Evolutionary conservation across 2,888 invertebrate species (phyloP).

Genomic region (Heteromurus nitidus): DNA sequence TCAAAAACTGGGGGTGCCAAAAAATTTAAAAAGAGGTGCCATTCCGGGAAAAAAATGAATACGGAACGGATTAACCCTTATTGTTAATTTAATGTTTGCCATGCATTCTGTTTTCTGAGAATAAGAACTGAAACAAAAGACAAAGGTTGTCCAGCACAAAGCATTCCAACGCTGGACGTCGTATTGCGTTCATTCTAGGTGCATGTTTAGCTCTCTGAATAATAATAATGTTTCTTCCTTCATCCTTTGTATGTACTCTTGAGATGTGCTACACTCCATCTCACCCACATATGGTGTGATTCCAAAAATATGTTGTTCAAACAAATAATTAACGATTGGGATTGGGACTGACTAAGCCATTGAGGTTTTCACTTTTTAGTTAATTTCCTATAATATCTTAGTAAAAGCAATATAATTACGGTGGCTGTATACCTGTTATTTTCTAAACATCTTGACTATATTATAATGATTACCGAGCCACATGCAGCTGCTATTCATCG

Average conservation of each 20-base stretch:
- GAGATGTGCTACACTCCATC: conserved; percentile 12
- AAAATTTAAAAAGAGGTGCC: not conserved
- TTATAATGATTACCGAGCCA: too few species aligned
- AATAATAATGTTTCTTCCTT: not conserved
- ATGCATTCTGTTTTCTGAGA: too few species aligned
- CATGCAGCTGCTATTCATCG: too few species aligned
- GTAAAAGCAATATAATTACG: conserved; percentile 5
- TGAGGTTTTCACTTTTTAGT: conserved; percentile 15
- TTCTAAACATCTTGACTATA: not conserved
- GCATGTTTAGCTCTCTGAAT: too few species aligned
- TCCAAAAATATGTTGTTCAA: conserved; percentile 8
- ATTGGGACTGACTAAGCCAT: too few species aligned
- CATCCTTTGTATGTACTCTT: too few species aligned
- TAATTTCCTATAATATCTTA: conserved; percentile 12
- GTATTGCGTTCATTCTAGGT: too few species aligned
- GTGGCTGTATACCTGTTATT: conserved; percentile 9
- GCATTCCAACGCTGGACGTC: too few species aligned
- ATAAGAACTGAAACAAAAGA: too few species aligned
- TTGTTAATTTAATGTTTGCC: too few species aligned
- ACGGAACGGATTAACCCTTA: too few species aligned
- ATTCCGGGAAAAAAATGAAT: not conserved
- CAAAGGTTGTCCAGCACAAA: too few species aligned
- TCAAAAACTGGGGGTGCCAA: not conserved
- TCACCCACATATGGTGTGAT: conserved; percentile 8
- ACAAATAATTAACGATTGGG: conserved; percentile 28